phyloP scores from a whole-genome alignment of 2,113 vertebrate species.

The Sceloporus tristichus region DNA sequence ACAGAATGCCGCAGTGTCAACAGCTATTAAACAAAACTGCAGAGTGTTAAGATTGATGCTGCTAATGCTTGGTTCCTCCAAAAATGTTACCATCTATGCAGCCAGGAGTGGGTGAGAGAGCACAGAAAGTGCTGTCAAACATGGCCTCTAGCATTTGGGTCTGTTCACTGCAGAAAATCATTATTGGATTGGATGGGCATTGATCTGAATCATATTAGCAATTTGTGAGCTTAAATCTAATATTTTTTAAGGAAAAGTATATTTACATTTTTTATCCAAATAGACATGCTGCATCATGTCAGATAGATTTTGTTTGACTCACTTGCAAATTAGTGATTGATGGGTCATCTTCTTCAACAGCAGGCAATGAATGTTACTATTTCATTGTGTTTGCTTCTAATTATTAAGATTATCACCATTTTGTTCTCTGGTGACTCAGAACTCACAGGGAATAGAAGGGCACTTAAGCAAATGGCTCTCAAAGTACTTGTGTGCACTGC shows the following conservation, averaged over 20 bases:
- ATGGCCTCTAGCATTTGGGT: background rate
- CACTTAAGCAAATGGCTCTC: too few species aligned
- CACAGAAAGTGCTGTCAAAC: background rate
- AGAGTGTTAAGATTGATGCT: background rate
- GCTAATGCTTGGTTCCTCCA: background rate
- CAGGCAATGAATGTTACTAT: background rate
- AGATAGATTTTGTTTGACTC: background rate
- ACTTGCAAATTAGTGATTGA: background rate
- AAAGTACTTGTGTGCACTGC: too few species aligned
- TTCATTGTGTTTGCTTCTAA: slow-evolving; percentile 10
- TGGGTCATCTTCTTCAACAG: background rate
- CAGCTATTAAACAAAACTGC: slow-evolving; percentile 11
- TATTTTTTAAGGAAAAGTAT: background rate
- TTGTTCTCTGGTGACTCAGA: background rate
- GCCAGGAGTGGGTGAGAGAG: background rate
- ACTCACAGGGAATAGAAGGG: too few species aligned
- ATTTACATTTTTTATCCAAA: background rate
- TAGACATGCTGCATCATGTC: background rate
- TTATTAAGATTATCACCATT: slow-evolving; percentile 15
- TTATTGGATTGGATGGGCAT: background rate
- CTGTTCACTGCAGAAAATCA: background rate
- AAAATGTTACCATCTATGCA: background rate
- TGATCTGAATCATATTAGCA: background rate
- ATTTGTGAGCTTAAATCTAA: background rate
- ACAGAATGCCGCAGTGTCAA: slow-evolving; percentile 20